These are phyloP conservation scores for Forbesichthys agassizii DNA, from an alignment of 2,113 vertebrate species.

Conservation along the genomic window DNA sequence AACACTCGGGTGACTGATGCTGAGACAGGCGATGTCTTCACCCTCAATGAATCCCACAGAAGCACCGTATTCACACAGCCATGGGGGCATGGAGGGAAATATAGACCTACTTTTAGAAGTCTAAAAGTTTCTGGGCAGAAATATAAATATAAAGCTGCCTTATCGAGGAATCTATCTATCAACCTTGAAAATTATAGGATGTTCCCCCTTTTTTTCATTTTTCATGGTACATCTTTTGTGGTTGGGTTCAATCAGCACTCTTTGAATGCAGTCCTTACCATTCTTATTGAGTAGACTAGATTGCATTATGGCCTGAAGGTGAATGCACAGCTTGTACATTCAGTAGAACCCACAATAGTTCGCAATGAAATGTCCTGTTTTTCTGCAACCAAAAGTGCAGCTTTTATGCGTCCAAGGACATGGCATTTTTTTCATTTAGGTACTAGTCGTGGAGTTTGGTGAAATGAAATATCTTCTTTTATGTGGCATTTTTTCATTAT, in stretches of 20 bases:
- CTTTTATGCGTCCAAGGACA: slow-evolving; percentile 75
- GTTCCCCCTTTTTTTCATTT: slow-evolving; percentile 63
- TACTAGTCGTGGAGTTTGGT: slow-evolving; percentile 59
- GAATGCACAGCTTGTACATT: slow-evolving; percentile 71
- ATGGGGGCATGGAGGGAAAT: neutral
- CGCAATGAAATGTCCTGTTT: slow-evolving; percentile 70
- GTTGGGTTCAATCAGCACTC: slow-evolving; percentile 41
- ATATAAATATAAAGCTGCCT: slow-evolving; percentile 17
- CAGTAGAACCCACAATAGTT: slow-evolving; percentile 58
- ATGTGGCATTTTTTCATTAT: slow-evolving; percentile 68
- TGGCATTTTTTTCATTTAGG: slow-evolving; percentile 59
- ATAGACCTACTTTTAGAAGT: slow-evolving; percentile 29
- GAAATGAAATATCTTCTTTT: slow-evolving; percentile 75
- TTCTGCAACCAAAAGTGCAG: slow-evolving; percentile 68
- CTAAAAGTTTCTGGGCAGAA: slow-evolving; percentile 6
- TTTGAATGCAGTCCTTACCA: slow-evolving; percentile 54
- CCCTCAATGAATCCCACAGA: slow-evolving; percentile 31
- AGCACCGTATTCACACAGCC: neutral
- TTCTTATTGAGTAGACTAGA: slow-evolving; percentile 51
- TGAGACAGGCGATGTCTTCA: slow-evolving; percentile 47
- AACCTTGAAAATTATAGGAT: slow-evolving; percentile 64
- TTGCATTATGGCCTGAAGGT: slow-evolving; percentile 60
- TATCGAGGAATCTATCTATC: slow-evolving; percentile 53
- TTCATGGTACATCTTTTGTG: slow-evolving; percentile 51
- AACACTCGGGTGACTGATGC: slow-evolving; percentile 71